A percentile compares a stretch with the other conserved stretches of the same genome.
Evolutionary conservation across 2,797 vertebrate genomes (phyloP).

Genomic region (Mastacembelus armatus): DNA sequence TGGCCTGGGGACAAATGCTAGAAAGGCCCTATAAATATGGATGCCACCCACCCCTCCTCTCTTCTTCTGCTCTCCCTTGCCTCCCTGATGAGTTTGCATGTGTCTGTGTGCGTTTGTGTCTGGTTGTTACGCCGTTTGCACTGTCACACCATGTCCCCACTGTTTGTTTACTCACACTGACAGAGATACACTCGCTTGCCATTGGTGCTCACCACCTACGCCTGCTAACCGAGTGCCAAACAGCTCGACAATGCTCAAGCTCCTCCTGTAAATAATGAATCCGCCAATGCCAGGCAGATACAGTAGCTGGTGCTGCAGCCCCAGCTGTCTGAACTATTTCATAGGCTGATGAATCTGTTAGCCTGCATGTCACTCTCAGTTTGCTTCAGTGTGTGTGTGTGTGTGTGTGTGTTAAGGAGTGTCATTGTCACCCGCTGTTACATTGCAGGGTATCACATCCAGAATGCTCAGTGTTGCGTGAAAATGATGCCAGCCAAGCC

Average conservation of each 20-base stretch:
- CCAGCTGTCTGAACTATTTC: conserved; percentile 71
- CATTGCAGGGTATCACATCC: conserved; percentile 22
- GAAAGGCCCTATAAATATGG: conserved; percentile 81
- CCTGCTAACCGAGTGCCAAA: conserved; percentile 73
- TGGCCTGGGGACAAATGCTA: conserved; percentile 80
- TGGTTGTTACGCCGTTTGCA: conserved; percentile 54
- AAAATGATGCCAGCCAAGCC: conserved; percentile 34
- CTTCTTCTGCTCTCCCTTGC: conserved; percentile 44
- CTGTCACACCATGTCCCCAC: conserved; percentile 78
- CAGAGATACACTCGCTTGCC: conserved; percentile 74
- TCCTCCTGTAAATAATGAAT: conserved; percentile 75
- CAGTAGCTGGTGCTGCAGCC: conserved; percentile 30
- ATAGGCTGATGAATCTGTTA: conserved; percentile 74
- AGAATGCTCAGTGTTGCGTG: conserved; percentile 31
- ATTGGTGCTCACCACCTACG: conserved; percentile 56
- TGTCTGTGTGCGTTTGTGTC: conserved; percentile 57
- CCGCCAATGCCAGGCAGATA: conserved; percentile 41
- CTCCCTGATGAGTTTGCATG: conserved; percentile 71
- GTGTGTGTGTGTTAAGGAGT: conserved; percentile 27
- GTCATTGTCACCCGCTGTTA: conserved; percentile 60
- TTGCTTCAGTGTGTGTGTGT: conserved; percentile 29
- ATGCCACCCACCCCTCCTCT: conserved; percentile 66
- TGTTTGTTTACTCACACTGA: conserved; percentile 83
- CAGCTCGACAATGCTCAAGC: conserved; percentile 57
- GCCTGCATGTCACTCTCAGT: conserved; percentile 46